These are phyloP conservation scores for Seira sanloemensis DNA, from an alignment of 2,888 invertebrate species.

Conservation along the genomic window DNA sequence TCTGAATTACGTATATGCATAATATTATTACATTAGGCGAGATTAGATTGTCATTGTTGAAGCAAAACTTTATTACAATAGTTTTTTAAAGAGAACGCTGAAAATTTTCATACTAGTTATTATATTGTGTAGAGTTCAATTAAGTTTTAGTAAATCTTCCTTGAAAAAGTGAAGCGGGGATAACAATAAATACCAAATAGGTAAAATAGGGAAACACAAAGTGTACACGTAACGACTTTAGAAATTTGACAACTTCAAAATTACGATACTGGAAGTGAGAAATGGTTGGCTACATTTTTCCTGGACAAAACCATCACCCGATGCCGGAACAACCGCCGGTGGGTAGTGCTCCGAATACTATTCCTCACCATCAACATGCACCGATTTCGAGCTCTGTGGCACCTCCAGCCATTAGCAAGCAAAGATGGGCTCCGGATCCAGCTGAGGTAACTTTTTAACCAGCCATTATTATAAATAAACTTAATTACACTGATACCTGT, in stretches of 20 bases:
- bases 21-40: too few species aligned
- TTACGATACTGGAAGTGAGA: slow-evolving; percentile 13
- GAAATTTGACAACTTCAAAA: neutral
- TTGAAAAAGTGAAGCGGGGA: neutral
- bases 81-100: too few species aligned
- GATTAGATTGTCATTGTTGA: neutral
- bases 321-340: slow-evolving; percentile 59
- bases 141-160: neutral
- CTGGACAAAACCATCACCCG: slow-evolving; percentile 67
- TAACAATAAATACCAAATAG: neutral
- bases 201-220: neutral
- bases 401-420: slow-evolving; percentile 59
- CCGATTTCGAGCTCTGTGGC: slow-evolving; percentile 45
- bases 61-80: too few species aligned
- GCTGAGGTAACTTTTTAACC: too few species aligned
- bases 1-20: slow-evolving; percentile 17
- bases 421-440: slow-evolving; percentile 67
- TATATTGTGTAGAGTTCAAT: neutral
- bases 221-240: neutral
- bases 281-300: slow-evolving; percentile 71
- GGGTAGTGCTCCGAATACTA: slow-evolving; percentile 53
- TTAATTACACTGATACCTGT: too few species aligned
- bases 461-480: too few species aligned
- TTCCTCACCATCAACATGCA: slow-evolving; percentile 53
- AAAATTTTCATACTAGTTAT: neutral